Evolutionary conservation across 2,797 vertebrate species (phyloP).

Genomic region (Danio choprae): DNA sequence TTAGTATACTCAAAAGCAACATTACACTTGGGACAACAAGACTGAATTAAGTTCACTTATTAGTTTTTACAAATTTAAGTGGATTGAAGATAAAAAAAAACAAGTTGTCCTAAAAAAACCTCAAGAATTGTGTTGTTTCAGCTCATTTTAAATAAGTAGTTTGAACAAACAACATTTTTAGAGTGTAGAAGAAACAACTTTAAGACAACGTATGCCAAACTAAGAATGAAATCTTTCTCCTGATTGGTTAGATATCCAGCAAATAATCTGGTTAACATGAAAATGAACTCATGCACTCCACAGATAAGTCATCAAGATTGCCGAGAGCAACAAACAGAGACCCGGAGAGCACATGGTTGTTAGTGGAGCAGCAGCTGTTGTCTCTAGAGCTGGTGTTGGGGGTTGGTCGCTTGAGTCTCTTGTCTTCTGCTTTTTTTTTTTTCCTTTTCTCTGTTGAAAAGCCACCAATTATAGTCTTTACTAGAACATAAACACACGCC

Average conservation of each 20-base stretch:
- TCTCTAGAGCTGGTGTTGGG: slow-evolving; percentile 45
- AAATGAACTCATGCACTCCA: slow-evolving; percentile 4
- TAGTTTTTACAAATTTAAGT: too few species aligned
- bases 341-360: slow-evolving; percentile 31
- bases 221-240: neutral
- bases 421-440: neutral
- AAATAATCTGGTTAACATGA: slow-evolving; percentile 10
- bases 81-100: too few species aligned
- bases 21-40: too few species aligned
- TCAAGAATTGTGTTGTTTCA: too few species aligned
- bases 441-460: neutral
- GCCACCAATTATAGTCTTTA: slow-evolving; percentile 1
- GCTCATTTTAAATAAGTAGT: too few species aligned
- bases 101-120: too few species aligned
- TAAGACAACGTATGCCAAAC: too few species aligned
- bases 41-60: too few species aligned
- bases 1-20: neutral
- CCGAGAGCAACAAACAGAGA: slow-evolving; percentile 28
- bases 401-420: slow-evolving; percentile 15
- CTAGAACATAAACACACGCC: slow-evolving; percentile 10
- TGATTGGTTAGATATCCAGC: neutral
- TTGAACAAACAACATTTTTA: too few species aligned
- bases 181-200: too few species aligned
- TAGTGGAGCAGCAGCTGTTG: slow-evolving; percentile 52
- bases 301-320: slow-evolving; percentile 28